A percentile compares a stretch with the other conserved stretches of the same genome.
These are phyloP conservation scores for Psephotus haematonotus DNA, from an alignment of 2,113 vertebrate species.

Conservation along the genomic window DNA sequence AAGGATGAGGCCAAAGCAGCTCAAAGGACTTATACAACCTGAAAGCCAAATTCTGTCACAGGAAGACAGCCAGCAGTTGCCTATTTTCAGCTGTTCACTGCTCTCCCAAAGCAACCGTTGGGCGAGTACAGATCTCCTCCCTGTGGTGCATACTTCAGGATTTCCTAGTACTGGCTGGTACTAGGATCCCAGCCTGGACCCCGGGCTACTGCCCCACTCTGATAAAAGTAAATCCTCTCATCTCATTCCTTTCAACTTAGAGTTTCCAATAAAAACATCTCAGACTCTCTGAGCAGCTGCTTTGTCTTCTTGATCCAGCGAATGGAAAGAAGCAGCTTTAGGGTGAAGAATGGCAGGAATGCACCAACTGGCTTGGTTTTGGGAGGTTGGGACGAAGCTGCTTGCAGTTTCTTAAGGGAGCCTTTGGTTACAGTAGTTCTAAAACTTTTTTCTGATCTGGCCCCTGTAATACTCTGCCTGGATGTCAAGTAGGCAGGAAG, in stretches of 20 bases:
- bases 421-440: not conserved
- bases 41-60: not conserved
- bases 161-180: not conserved
- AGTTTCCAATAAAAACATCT: not conserved
- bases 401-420: not conserved
- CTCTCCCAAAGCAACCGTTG: not conserved
- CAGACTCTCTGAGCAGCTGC: not conserved
- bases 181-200: not conserved
- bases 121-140: not conserved
- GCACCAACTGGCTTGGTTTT: not conserved
- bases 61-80: not conserved
- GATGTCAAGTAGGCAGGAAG: not conserved
- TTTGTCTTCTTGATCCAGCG: not conserved
- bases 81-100: not conserved
- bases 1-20: not conserved
- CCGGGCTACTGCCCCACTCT: not conserved
- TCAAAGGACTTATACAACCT: not conserved
- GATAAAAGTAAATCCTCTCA: not conserved
- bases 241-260: not conserved
- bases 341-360: conserved; percentile 36
- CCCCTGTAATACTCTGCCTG: not conserved
- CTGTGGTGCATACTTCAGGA: not conserved
- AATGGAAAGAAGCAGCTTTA: conserved; percentile 4
- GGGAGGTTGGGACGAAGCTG: not conserved
- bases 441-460: not conserved